Evolutionary conservation across 2,797 vertebrate species (phyloP), one percentile per base, ranked within the genome.

Genomic region (Choloepus didactylus): DNA sequence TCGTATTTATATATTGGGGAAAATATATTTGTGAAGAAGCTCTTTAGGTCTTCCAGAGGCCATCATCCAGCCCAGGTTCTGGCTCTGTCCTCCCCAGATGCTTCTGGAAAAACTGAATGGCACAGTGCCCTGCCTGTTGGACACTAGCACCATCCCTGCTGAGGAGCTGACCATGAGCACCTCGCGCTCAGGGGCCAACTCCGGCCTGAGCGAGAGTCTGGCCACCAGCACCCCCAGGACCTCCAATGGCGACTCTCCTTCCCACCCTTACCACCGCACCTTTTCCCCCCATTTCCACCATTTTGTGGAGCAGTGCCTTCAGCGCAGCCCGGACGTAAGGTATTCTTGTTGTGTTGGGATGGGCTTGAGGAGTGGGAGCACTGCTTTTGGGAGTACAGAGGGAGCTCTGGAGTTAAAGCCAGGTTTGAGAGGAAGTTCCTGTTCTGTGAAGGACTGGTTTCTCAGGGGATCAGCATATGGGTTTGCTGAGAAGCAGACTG

Each of bases 91-190:
- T 19, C 73, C 88, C 23, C 97, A 99, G 99, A 99, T 99, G 99
- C 98, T 99, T 77, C 98, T 99, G 96, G 99, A 99, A 96, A 99
- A 99, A 97, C 98, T 99, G 89, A 99, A 99, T 0, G 99, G 99
- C 69, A 99, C 99, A 0, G 99, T 99, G 59, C 99, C 99, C 5
- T 99, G 99, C 97, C 98, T 99, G 91, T 96, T 99, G 79, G 99
- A 99, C 98, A 99, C 99, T 91, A 99, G 99, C 97, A 99, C 99
- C 0, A 99, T 99, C 83, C 99, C 99, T 0, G 99, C 99, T 0
- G 99, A 99, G 72, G 99, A 99, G 97, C 98, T 99, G 93, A 99
- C 99, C 1, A 98, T 99, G 98, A 99, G 99, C 64, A 99, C 99
- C 0, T 99, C 99, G 0, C 99, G 99, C 69, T 99, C 99, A 0